Conservation (phyloP, 2,797 vertebrate species). For the Erpetoichthys calabaricus region DNA sequence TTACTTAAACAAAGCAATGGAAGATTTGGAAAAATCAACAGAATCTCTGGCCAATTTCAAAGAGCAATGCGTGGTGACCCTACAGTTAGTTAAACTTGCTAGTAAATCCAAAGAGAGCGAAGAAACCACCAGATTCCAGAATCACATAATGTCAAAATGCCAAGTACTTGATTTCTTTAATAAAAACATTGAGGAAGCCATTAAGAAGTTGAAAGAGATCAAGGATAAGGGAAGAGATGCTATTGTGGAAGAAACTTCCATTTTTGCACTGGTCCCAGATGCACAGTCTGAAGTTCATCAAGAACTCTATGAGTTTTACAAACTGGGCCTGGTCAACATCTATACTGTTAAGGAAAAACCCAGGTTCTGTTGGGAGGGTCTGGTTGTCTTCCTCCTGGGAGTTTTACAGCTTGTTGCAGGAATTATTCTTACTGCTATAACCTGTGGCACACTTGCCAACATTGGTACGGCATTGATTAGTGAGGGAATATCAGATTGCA, state of each 20-base stretch:
- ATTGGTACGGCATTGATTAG: too few species aligned
- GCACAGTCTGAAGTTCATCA: conserved; percentile 6
- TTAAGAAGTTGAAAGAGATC: conserved; percentile 14
- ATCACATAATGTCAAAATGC: conserved; percentile 2
- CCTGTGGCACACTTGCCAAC: too few species aligned
- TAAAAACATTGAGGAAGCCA: conserved; percentile 21
- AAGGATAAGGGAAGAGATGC: conserved; percentile 9
- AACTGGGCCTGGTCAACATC: too few species aligned
- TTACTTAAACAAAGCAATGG: conserved; percentile 21
- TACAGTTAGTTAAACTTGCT: not conserved
- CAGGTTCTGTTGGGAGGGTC: too few species aligned
- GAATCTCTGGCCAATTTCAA: conserved; percentile 20
- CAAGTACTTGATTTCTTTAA: conserved; percentile 12
- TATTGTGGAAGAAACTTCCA: not conserved
- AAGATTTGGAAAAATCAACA: conserved; percentile 30
- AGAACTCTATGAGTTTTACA: not conserved
- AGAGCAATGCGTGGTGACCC: not conserved
- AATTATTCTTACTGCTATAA: too few species aligned
- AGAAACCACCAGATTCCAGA: not conserved
- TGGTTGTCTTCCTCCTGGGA: too few species aligned
- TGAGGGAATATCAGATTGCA: too few species aligned
- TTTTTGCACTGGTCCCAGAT: conserved; percentile 8
- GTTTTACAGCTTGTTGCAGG: too few species aligned
- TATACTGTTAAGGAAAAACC: too few species aligned
- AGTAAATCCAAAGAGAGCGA: not conserved